A percentile compares a stretch with the other conserved stretches of the same genome.
These are phyloP conservation scores for Cephus rjabovi DNA, from an alignment of 2,888 invertebrate species.

Conservation along the genomic window DNA sequence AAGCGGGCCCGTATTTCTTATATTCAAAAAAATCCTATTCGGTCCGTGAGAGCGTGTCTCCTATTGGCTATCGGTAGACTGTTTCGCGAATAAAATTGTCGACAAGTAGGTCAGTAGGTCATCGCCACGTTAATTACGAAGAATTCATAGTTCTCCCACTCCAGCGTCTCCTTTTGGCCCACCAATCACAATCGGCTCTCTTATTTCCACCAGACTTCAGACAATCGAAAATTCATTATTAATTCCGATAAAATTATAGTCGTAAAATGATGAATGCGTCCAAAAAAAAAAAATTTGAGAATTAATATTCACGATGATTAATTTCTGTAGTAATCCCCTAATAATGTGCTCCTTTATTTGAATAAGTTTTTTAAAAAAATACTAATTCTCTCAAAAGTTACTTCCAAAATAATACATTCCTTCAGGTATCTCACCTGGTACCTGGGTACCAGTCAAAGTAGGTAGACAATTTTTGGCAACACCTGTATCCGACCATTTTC, in stretches of 20 bases:
- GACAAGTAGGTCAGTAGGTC: conserved; percentile 55
- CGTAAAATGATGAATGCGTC: not conserved
- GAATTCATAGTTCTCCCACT: conserved; percentile 44
- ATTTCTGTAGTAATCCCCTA: not conserved
- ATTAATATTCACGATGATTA: not conserved
- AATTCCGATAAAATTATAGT: not conserved
- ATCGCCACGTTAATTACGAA: conserved; percentile 51
- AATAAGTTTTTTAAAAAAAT: not conserved
- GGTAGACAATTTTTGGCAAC: not conserved
- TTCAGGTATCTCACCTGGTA: not conserved
- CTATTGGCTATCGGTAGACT: conserved; percentile 8
- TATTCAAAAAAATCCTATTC: conserved; percentile 7
- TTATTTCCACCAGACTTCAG: not conserved
- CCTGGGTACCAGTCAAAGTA: not conserved
- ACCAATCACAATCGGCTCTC: not conserved
- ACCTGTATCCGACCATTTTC: not conserved
- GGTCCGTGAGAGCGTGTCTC: conserved; percentile 16
- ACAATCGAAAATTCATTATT: not conserved
- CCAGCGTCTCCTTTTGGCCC: conserved; percentile 30
- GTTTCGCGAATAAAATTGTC: conserved; percentile 16
- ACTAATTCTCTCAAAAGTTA: not conserved
- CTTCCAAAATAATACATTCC: not conserved
- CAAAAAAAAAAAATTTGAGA: not conserved
- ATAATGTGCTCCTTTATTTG: not conserved
- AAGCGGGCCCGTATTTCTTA: not conserved